Evolutionary conservation across 92 coral and sea anemone genomes (phyloP), one percentile per base, ranked within the genome.

Genomic region (Palythoa caribaeorum): DNA sequence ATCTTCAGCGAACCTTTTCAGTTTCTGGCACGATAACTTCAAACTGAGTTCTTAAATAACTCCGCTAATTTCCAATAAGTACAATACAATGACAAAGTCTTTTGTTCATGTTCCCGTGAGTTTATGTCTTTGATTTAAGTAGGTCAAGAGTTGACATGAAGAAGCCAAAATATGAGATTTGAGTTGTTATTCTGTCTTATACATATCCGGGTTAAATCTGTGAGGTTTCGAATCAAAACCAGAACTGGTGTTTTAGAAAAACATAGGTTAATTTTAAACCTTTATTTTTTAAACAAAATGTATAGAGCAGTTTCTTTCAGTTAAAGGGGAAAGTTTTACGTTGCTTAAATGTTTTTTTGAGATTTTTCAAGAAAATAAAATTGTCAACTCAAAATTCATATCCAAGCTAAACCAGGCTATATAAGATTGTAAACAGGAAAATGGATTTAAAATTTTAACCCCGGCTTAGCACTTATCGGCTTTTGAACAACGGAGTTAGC

Each of bases 91-190:
- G 83, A 54, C 38, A 55, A 78, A 54, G 52, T 6, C 1, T 13
- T 37, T 59, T 38, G 28, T 78, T 35, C 28, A 0, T 8, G 83
- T 78, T 78, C 12, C 37, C 5, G 68, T 78, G 47, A 78, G n/a
- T 59, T 78, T 5, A n/a, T 65, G 21, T 54, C 65, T 78, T 36
- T 37, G 70, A 78, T 47, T 4, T 44, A 78, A 78, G 50, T 53
- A 65, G 20, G 35, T 78, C 51, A 19, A 78, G 69, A 16, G 68
- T 60, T 38, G 9, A 60, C 28, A 62, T 44, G 50, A 44, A 44
- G 50, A 77, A 77, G 1, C 53, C 69, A 15, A 28, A 21, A 77
- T 1, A 6, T 35, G 37, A 6, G 7, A 3, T 1, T 16, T 78
- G 10, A 14, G 28, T 16, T 73, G 51, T 19, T 16, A 76, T 11